A percentile compares a stretch with the other conserved stretches of the same genome.
Conservation (phyloP, 2,888 invertebrate species). For the Drosophila planitibia region DNA sequence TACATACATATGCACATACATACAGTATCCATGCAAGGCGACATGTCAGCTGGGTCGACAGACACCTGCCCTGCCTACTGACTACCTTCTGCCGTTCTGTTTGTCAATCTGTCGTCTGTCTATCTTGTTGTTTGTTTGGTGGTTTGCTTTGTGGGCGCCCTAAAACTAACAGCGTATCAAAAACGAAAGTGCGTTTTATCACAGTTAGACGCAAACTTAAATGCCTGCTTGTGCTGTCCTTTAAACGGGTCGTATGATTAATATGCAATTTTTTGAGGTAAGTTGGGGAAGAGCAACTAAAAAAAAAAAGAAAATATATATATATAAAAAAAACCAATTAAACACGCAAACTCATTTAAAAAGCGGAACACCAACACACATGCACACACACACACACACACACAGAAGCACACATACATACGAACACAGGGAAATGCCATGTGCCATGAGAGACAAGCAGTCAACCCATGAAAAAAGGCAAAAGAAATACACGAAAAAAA, state of each 20-base stretch:
- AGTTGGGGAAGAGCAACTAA: constrained; percentile 6
- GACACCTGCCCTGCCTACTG: constrained; percentile 12
- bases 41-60: constrained; percentile 63
- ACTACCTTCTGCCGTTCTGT: constrained; percentile 11
- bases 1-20: constrained; percentile 7
- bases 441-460: constrained; percentile 68
- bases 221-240: constrained; percentile 18
- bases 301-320: not conserved
- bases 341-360: constrained; percentile 81
- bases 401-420: constrained; percentile 16
- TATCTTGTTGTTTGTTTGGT: constrained; percentile 44
- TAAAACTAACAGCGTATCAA: constrained; percentile 72
- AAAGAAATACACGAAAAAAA: constrained; percentile 76
- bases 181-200: constrained; percentile 77
- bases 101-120: constrained; percentile 41
- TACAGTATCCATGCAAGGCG: constrained; percentile 68
- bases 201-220: constrained; percentile 46
- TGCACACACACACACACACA: constrained; percentile 45
- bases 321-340: constrained; percentile 68
- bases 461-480: constrained; percentile 69
- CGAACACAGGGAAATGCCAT: constrained; percentile 60
- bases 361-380: constrained; percentile 50
- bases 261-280: constrained; percentile 51
- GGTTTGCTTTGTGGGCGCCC: constrained; percentile 59
- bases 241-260: constrained; percentile 70